These are phyloP conservation scores for Phylloscopus collybita DNA, from an alignment of 2,797 vertebrate genomes.

Conservation along the genomic window DNA sequence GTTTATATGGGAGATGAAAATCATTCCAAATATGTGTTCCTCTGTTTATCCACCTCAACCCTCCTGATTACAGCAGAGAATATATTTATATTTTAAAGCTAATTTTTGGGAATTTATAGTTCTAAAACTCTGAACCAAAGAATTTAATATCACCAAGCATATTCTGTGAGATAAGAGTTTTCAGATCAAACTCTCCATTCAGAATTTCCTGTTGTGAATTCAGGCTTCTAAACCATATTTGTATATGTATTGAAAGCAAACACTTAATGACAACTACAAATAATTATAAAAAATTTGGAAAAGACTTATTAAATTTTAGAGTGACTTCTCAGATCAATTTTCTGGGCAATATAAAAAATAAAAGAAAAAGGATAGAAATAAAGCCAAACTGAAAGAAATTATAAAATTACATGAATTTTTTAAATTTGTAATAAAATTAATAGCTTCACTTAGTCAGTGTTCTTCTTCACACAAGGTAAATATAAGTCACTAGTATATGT, in stretches of 20 bases:
- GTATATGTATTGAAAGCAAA: background rate
- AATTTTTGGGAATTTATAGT: background rate
- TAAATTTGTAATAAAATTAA: background rate
- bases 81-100: background rate
- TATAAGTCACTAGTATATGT: background rate
- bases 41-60: background rate
- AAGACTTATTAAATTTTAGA: background rate
- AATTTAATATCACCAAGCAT: background rate
- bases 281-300: background rate
- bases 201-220: background rate
- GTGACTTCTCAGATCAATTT: background rate
- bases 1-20: background rate
- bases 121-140: background rate
- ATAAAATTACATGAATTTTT: background rate
- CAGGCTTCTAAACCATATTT: background rate
- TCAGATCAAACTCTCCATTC: background rate
- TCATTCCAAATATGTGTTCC: background rate
- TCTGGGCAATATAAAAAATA: background rate
- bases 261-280: background rate
- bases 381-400: background rate
- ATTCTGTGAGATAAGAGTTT: background rate
- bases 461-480: background rate
- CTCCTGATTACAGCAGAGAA: background rate
- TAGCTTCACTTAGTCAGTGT: background rate
- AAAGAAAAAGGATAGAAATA: accelerated